A percentile compares a stretch with the other conserved stretches of the same genome.
These are phyloP conservation scores for Adelognathus sp. DNA, from an alignment of 2,888 invertebrate genomes.

Conservation along the genomic window DNA sequence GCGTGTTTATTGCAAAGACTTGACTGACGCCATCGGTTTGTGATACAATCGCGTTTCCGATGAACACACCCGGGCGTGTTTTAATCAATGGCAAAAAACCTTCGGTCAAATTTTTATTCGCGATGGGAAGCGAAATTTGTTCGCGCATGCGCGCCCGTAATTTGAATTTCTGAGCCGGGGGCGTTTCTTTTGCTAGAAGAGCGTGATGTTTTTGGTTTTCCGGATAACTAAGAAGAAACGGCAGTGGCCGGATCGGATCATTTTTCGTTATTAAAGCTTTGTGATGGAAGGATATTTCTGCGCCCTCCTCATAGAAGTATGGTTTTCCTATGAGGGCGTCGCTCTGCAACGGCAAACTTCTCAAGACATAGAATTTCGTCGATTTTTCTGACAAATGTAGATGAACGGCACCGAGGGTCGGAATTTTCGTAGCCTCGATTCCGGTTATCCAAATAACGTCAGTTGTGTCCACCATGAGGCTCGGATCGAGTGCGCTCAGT, in stretches of 20 bases:
- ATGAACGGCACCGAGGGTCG: not conserved
- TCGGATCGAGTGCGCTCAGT: not conserved
- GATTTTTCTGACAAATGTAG: not conserved
- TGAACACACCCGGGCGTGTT: not conserved
- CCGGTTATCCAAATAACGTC: not conserved
- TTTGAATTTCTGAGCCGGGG: not conserved
- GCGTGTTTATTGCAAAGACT: not conserved
- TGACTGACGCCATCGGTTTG: not conserved
- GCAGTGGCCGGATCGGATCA: constrained; percentile 10
- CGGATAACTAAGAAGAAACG: not conserved
- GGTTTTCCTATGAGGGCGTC: too few species aligned
- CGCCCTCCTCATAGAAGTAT: not conserved
- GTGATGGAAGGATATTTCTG: constrained; percentile 17
- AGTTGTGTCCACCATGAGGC: not conserved
- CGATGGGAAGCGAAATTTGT: not conserved
- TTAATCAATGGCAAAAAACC: not conserved
- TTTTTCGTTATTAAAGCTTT: not conserved
- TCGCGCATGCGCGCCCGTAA: not conserved
- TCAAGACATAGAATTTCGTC: constrained; percentile 3
- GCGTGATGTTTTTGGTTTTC: too few species aligned
- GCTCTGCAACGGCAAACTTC: not conserved
- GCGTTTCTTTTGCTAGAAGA: too few species aligned
- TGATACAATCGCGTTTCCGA: not conserved
- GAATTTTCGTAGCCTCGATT: not conserved
- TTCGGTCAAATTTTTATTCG: not conserved